A percentile compares a stretch with the other conserved stretches of the same genome.
These are phyloP conservation scores for Anser brachyrhynchus DNA, from an alignment of 2,113 vertebrate genomes.

Conservation along the genomic window DNA sequence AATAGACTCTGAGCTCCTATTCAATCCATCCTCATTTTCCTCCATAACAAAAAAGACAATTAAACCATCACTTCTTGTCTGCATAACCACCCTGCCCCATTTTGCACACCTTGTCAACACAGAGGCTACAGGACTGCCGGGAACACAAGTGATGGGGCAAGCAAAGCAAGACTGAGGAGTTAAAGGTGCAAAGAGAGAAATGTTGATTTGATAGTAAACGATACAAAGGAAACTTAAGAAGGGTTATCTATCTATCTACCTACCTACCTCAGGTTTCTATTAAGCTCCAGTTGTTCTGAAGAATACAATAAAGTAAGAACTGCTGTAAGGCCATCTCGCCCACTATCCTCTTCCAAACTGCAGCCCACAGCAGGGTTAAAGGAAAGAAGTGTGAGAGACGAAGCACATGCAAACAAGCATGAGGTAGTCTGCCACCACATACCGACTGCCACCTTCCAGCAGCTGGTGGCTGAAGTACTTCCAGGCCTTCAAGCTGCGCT, in stretches of 20 bases:
- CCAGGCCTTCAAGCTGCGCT: background rate
- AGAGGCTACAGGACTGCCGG: background rate
- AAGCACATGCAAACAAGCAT: background rate
- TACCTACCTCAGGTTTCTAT: background rate
- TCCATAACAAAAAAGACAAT: background rate
- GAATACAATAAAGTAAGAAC: no score
- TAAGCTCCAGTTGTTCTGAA: background rate
- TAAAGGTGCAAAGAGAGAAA: background rate
- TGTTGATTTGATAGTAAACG: background rate
- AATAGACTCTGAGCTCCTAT: background rate
- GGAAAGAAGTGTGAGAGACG: background rate
- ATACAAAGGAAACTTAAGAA: background rate
- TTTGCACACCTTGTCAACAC: background rate
- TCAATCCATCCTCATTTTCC: background rate
- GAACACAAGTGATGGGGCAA: background rate
- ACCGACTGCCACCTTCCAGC: background rate
- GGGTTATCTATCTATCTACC: background rate
- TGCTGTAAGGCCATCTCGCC: background rate
- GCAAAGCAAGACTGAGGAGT: background rate
- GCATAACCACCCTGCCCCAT: fast-evolving
- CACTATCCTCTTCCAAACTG: background rate
- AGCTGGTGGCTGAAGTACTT: background rate
- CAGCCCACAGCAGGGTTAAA: no score
- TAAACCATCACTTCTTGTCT: background rate
- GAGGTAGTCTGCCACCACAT: no score